Base-by-base conservation (phyloP, 2,113 vertebrate species). In the Odontesthes bonariensis region DNA sequence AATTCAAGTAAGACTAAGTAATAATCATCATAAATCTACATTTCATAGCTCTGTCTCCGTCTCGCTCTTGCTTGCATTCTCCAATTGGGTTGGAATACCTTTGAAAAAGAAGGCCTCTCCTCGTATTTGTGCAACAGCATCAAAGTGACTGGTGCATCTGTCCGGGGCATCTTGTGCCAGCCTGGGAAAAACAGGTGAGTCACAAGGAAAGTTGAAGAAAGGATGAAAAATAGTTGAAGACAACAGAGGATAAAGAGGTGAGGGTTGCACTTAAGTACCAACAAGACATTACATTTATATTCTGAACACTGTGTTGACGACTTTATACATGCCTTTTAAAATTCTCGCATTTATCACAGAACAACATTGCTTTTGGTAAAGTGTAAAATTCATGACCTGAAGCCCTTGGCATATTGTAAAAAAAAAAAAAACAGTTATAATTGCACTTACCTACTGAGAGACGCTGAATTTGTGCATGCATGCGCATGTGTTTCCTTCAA, bases 91-190 rank as follows among this genome's bases (percentile, higher is more conserved):
- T 72, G 35, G 40, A 67, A 73, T 93, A 99, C 98, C 98, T 97
- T 98, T 99, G 86, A 99, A 99, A 87, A 99, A 99, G 93, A 99
- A 99, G 35, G 97, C 97, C 87, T 99, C 98, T 3, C 98, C 98
- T 4, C 98, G 94, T 90, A 99, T 99, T 92, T 99, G 97, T 60
- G 98, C 98, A 86, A 99, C 97, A 0, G 98, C 98, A 0, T 99
- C 98, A 0, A 99, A 99, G 83, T 96, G 92, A 0, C 94, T 91
- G 69, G 83, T 94, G 82, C 98, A 99, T 84, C 98, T 93, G 92
- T 97, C 96, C 0, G 97, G 97, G 47, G 92, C 79, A 0, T 98
- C 97, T 55, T 86, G 88, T 11, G 92, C 77, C 65, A 95, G 79
- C 85, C 98, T 98, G 88, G 0, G 3, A 38, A 72, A 62, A 23